Base-by-base conservation (phyloP, 2,888 invertebrate genomes). In the Diaperis boleti region DNA sequence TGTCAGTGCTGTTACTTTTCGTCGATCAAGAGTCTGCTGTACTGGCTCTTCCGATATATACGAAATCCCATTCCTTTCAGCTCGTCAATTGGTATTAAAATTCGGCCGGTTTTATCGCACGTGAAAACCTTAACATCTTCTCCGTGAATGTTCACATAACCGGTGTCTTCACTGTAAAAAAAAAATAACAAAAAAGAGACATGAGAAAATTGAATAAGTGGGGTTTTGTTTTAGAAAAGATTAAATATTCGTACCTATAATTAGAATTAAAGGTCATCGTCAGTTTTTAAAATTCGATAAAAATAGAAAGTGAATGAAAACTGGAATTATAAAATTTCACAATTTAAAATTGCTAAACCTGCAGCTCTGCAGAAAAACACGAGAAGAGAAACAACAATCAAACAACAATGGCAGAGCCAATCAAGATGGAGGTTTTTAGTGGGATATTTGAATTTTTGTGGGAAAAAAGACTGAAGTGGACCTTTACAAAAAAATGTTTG, bases 81-180 rank as follows among this genome's bases (percentile, higher is more conserved):
- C 45, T 59, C 59, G n/a, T 56, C 42, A 7, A 64, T 18, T 2
- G 59, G 59, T 10, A 64, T 41, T 2, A 55, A 3, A 47, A 64
- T 59, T 15, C 37, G 22, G 1, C 59, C 63, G 1, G 63, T 54
- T 13, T 59, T 54, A 7, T 59, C 31, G 26, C 41, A 52, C 1
- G 47, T 11, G 11, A 33, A 2, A 6, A 54, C 63, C 15, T 15
- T 26, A 6, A 64, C 22, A 7, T 45, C 33, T 5, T 35, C 18
- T 1, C 63, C 63, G 29, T 64, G 41, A 15, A 64, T 55, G 22
- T 64, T 52, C 1, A 64, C 63, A 55, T 64, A 64, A 7, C 52
- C 47, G 4, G 31, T 17, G 18, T 47, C 50, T 26, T 35, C 31
- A 11, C 61, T 54, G 14, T 5, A 57, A 45, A 3, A 11, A 6